Evolutionary conservation across 2,113 vertebrate genomes (phyloP).

Genomic region (Oncorhynchus gorbuscha): DNA sequence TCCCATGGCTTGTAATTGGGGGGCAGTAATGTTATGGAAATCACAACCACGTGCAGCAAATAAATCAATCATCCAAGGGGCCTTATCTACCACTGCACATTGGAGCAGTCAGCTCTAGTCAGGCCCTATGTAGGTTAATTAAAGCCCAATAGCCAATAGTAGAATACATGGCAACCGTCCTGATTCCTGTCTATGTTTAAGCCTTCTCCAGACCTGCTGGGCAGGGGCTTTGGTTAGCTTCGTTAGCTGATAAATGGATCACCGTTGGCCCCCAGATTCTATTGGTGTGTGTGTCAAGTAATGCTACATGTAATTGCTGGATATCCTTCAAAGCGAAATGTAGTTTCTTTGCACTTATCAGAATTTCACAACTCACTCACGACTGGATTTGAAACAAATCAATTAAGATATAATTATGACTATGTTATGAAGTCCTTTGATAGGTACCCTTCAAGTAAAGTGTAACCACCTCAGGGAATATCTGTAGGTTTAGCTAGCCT

Average conservation of each 20-base stretch:
- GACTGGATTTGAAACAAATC: conserved; percentile 66
- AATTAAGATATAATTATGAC: conserved; percentile 55
- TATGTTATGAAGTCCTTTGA: conserved; percentile 32
- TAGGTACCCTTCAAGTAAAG: neutral
- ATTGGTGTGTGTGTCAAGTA: conserved; percentile 62
- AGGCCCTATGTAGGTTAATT: conserved; percentile 77
- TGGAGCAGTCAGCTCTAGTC: conserved; percentile 72
- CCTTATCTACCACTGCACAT: conserved; percentile 79
- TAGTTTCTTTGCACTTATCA: conserved; percentile 55
- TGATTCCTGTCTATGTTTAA: conserved; percentile 74
- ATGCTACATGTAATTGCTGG: conserved; percentile 64
- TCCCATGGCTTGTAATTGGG: conserved; percentile 55
- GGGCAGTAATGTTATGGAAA: conserved; percentile 69
- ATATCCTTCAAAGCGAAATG: conserved; percentile 59
- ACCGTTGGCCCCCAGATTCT: conserved; percentile 60
- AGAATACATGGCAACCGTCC: conserved; percentile 74
- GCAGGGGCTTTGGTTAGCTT: conserved; percentile 62
- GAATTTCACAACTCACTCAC: conserved; percentile 34
- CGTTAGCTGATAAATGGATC: conserved; percentile 46
- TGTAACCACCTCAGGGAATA: neutral
- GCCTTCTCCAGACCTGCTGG: conserved; percentile 70
- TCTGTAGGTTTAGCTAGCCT: neutral
- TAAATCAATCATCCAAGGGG: conserved; percentile 75
- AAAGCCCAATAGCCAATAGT: conserved; percentile 74
- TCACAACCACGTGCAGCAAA: conserved; percentile 67